Conservation (phyloP, 2,113 vertebrate genomes). For the Synodontis membranacea region DNA sequence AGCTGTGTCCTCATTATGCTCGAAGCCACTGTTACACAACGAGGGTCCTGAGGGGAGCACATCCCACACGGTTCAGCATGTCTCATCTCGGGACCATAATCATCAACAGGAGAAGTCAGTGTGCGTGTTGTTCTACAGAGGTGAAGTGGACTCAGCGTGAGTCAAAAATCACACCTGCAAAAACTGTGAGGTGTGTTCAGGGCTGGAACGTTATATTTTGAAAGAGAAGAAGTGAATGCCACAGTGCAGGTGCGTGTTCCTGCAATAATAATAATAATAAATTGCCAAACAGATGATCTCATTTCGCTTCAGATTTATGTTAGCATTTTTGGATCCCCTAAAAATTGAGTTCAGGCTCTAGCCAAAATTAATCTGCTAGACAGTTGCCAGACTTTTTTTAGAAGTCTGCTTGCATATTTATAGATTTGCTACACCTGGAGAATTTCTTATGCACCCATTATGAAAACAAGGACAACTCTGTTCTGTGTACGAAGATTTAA, state of each 20-base stretch:
- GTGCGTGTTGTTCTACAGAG: background rate
- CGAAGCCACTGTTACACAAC: slow-evolving; percentile 20
- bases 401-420: background rate
- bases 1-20: slow-evolving; percentile 43
- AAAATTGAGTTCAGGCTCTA: background rate
- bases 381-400: background rate
- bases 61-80: slow-evolving; percentile 34
- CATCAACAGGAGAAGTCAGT: slow-evolving; percentile 10
- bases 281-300: background rate
- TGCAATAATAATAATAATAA: background rate
- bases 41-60: slow-evolving; percentile 24
- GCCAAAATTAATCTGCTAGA: background rate
- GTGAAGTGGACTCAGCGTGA: slow-evolving; percentile 20
- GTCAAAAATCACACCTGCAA: slow-evolving; percentile 13
- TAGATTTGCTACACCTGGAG: background rate
- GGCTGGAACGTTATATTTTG: background rate
- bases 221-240: background rate
- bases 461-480: background rate
- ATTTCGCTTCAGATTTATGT: background rate
- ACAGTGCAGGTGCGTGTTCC: background rate
- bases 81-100: slow-evolving; percentile 26
- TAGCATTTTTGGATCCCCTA: background rate
- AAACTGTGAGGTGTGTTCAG: background rate
- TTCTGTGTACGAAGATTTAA: background rate
- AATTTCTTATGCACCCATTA: background rate